Evolutionary conservation across 2,888 invertebrate genomes (phyloP).

Genomic region (Oscheius myriophilus): DNA sequence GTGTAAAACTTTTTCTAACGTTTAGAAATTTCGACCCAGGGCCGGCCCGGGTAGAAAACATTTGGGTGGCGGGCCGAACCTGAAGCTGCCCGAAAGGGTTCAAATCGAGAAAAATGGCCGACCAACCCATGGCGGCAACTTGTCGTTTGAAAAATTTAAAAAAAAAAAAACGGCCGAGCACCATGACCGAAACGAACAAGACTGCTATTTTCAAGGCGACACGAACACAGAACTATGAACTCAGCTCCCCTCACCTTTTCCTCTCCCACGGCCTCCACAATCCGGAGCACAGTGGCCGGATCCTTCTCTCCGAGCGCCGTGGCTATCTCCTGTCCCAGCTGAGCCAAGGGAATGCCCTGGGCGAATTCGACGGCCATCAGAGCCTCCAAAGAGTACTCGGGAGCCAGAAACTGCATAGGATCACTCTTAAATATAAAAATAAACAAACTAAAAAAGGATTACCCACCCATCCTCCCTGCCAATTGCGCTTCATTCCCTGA

Average conservation of each 20-base stretch:
- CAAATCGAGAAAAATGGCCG: too few relatives aligned
- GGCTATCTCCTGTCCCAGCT: slow-evolving; percentile 45
- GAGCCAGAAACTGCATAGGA: not conserved
- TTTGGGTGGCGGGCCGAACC: too few relatives aligned
- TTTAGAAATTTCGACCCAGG: too few relatives aligned
- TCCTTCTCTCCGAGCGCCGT: slow-evolving; percentile 52
- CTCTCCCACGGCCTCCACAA: slow-evolving; percentile 53
- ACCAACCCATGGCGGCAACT: too few relatives aligned
- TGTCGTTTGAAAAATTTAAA: too few relatives aligned
- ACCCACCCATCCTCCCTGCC: not conserved
- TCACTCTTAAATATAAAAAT: not conserved
- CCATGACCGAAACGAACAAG: not conserved
- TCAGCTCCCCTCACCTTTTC: slow-evolving; percentile 28
- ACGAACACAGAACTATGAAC: not conserved
- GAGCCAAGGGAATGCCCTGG: slow-evolving; percentile 30
- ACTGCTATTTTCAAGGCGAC: not conserved
- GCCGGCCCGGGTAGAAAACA: too few relatives aligned
- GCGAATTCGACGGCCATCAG: slow-evolving; percentile 39
- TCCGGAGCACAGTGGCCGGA: slow-evolving; percentile 51
- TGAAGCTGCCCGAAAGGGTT: too few relatives aligned
- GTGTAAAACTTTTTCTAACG: too few relatives aligned
- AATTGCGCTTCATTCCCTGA: slow-evolving; percentile 15
- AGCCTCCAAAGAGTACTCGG: slow-evolving; percentile 30
- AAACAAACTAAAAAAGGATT: not conserved
- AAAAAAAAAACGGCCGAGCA: not conserved